A percentile compares a stretch with the other conserved stretches of the same genome.
These are phyloP conservation scores for Mythimna ferrago DNA, from an alignment of 2,888 invertebrate species.

Conservation along the genomic window DNA sequence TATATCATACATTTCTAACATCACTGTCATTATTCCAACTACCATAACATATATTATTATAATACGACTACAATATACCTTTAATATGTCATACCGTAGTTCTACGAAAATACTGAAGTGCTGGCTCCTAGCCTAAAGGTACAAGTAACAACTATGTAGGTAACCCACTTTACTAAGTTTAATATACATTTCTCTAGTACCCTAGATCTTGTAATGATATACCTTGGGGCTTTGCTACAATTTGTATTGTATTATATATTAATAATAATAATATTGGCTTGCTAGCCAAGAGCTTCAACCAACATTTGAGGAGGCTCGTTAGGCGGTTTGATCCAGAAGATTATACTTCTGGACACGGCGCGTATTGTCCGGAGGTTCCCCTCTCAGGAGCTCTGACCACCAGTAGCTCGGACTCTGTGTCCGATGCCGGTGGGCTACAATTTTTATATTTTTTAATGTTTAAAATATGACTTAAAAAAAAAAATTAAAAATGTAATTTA, in stretches of 20 bases:
- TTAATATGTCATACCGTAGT: background rate
- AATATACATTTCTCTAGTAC: slow-evolving; percentile 33
- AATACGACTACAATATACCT: background rate
- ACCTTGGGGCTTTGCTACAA: background rate
- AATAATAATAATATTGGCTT: too few species aligned
- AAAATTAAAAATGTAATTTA: too few species aligned
- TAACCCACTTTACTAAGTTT: slow-evolving; percentile 22
- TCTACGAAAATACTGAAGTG: slow-evolving; percentile 14
- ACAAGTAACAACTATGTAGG: slow-evolving; percentile 13
- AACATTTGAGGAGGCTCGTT: too few species aligned
- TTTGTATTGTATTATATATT: background rate
- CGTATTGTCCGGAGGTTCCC: too few species aligned
- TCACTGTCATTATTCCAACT: background rate
- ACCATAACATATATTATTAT: background rate
- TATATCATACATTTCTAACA: background rate
- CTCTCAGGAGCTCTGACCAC: too few species aligned
- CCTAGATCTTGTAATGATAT: slow-evolving; percentile 45
- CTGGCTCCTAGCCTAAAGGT: slow-evolving; percentile 21
- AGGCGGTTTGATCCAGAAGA: too few species aligned
- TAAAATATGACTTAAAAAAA: too few species aligned
- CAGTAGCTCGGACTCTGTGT: too few species aligned
- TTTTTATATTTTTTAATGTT: too few species aligned
- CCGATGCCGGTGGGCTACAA: too few species aligned
- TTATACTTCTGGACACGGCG: too few species aligned
- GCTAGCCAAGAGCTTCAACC: too few species aligned